Conservation (phyloP, 2,113 vertebrate species). For the Panurus biarmicus region DNA sequence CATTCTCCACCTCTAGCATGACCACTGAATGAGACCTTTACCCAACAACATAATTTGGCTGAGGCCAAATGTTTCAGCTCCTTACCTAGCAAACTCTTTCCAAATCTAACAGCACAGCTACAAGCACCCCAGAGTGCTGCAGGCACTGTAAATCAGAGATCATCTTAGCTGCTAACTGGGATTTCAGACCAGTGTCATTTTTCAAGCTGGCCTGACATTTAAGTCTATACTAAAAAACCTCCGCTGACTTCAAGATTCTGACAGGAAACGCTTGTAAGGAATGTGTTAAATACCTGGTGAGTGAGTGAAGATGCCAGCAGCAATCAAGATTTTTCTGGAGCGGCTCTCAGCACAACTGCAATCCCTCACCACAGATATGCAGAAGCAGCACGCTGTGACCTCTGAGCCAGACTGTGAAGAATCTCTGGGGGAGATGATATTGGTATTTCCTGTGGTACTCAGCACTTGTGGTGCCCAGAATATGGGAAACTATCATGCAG, state of each 20-base stretch:
- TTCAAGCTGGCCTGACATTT: neutral
- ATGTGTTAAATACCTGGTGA: slow-evolving; percentile 41
- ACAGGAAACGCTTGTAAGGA: neutral
- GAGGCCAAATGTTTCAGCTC: neutral
- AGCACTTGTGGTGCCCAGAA: neutral
- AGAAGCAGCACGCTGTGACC: neutral
- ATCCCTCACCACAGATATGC: slow-evolving; percentile 25
- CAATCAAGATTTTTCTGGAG: neutral
- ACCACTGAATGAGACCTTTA: neutral
- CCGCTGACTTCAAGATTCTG: neutral
- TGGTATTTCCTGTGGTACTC: slow-evolving; percentile 28
- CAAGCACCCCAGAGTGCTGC: neutral
- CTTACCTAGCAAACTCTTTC: neutral
- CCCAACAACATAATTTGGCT: neutral
- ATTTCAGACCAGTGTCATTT: neutral
- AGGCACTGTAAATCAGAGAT: neutral
- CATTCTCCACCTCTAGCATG: neutral
- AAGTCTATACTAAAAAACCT: neutral
- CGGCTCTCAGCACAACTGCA: neutral
- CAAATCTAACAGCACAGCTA: neutral
- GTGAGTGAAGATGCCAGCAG: slow-evolving; percentile 1
- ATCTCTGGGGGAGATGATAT: neutral
- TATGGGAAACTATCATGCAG: neutral
- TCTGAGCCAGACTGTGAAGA: neutral
- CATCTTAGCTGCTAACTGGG: neutral